These are phyloP conservation scores for Hemicentrotus pulcherrimus DNA, from an alignment of 35 echinoderm and acorn worm species.

Conservation along the genomic window DNA sequence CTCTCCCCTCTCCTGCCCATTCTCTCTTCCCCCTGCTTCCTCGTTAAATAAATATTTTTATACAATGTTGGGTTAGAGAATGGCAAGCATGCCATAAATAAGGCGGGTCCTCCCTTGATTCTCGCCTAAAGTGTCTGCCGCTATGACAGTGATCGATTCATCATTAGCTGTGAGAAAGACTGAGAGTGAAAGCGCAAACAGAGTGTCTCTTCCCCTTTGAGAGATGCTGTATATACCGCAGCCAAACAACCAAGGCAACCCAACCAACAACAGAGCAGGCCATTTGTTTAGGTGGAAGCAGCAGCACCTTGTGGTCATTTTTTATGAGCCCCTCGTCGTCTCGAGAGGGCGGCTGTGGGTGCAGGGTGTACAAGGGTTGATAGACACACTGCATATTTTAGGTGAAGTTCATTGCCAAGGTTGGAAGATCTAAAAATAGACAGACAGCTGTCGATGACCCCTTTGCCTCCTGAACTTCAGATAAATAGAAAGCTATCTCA, in stretches of 20 bases:
- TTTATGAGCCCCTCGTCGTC: not conserved
- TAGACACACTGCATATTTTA: not conserved
- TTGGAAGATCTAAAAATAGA: not conserved
- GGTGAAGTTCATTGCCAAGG: not conserved
- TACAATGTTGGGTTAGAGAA: conserved; percentile 32
- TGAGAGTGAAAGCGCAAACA: conserved; percentile 2
- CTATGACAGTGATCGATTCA: conserved; percentile 19
- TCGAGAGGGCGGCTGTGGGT: not conserved
- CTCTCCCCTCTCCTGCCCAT: not conserved
- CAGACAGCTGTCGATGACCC: no score
- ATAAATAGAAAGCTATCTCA: no score
- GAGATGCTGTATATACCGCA: not conserved
- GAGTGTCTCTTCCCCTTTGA: conserved; percentile 25
- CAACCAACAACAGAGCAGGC: not conserved
- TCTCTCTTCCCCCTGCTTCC: not conserved
- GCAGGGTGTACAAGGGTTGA: not conserved
- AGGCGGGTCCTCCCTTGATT: not conserved
- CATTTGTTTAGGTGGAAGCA: not conserved
- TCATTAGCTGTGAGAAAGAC: conserved; percentile 4
- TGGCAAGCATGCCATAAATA: conserved; percentile 40
- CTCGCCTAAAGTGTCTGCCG: not conserved
- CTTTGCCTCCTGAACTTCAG: no score
- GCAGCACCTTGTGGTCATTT: conserved; percentile 16
- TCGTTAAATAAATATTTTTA: conserved; percentile 46
- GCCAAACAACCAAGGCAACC: not conserved